Conservation (phyloP, 2,888 invertebrate genomes). For the Mesoligia furuncula region DNA sequence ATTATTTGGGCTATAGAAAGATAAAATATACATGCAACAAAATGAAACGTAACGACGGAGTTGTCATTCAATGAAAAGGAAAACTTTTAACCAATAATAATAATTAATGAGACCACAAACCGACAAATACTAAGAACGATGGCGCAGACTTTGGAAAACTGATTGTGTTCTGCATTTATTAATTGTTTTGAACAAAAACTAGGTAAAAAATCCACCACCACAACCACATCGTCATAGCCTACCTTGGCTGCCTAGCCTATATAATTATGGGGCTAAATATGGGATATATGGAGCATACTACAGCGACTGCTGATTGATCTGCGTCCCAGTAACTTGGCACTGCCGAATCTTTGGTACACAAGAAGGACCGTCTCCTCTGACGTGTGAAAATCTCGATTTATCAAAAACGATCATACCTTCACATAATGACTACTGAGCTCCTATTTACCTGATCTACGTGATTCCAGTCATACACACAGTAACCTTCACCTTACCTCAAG, state of each 20-base stretch:
- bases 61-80: not conserved
- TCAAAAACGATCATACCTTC: not conserved
- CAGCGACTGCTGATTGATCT: not conserved
- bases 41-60: not conserved
- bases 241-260: not conserved
- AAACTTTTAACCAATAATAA: not conserved
- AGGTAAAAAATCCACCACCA: not conserved
- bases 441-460: conserved; percentile 28
- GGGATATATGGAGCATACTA: not conserved
- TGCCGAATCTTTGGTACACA: not conserved
- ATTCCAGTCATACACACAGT: conserved; percentile 9
- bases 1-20: too few relatives aligned
- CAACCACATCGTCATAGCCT: not conserved
- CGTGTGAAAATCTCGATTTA: not conserved
- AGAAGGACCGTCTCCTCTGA: too few relatives aligned
- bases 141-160: conserved; percentile 15
- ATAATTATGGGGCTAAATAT: not conserved
- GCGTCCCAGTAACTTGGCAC: too few relatives aligned
- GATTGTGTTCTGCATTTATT: not conserved
- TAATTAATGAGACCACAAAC: conserved; percentile 31
- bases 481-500: conserved; percentile 14
- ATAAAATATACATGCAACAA: not conserved
- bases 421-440: not conserved
- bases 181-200: not conserved
- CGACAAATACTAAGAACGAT: conserved; percentile 16